A percentile compares a stretch with the other conserved stretches of the same genome.
These are phyloP conservation scores for Hiodon alosoides DNA, from an alignment of 2,113 vertebrate genomes.

Conservation along the genomic window DNA sequence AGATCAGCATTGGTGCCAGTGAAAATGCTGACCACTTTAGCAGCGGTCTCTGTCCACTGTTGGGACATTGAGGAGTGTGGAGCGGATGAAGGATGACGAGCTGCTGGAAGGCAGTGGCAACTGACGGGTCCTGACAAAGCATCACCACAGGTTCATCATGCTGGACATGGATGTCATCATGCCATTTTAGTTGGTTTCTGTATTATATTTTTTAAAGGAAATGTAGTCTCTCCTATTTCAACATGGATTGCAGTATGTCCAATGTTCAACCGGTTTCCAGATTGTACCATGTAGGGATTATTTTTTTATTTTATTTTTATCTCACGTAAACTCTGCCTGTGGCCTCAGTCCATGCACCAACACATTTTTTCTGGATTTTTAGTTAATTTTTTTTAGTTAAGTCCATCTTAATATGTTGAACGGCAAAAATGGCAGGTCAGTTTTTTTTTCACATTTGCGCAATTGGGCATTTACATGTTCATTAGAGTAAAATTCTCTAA, in stretches of 20 bases:
- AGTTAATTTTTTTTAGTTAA: no score
- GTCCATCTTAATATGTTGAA: no score
- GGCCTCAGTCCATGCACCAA: no score
- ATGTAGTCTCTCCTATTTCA: no score
- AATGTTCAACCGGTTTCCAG: not conserved
- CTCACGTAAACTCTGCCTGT: no score
- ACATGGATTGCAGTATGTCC: no score
- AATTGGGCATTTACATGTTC: no score
- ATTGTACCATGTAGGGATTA: conserved; percentile 17
- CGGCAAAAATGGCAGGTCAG: no score
- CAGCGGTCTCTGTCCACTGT: not conserved
- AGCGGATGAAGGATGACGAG: not conserved
- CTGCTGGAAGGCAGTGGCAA: not conserved
- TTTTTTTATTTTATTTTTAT: not conserved
- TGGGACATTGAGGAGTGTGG: not conserved
- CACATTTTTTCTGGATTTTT: no score
- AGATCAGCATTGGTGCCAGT: no score
- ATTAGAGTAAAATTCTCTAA: not conserved
- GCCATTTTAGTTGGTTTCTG: not conserved
- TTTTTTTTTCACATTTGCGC: no score
- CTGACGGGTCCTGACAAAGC: conserved; percentile 2
- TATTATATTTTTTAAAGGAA: not conserved
- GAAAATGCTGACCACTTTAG: no score
- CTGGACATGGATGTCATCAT: not conserved
- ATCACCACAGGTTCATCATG: not conserved